Evolutionary conservation across 1,140 invertebrate genomes (phyloP).

Genomic region (Diorhabda sublineata): DNA sequence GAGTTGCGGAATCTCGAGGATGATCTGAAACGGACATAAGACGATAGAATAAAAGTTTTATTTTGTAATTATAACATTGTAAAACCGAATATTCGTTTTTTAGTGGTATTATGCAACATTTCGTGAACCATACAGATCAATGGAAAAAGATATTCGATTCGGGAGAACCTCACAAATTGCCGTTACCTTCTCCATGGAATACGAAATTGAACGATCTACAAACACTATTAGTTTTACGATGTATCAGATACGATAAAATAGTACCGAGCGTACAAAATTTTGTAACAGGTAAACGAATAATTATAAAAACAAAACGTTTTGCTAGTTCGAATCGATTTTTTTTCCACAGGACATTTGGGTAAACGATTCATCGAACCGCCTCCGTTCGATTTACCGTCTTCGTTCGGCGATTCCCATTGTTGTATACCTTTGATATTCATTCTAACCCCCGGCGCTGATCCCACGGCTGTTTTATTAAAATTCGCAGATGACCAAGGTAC

Average conservation of each 20-base stretch:
- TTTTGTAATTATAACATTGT: background rate
- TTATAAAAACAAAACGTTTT: no score
- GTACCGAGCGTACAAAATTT: constrained; percentile 76
- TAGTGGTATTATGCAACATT: constrained; percentile 60
- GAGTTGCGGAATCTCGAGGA: no score
- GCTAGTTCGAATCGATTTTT: constrained; percentile 3
- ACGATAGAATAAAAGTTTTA: background rate
- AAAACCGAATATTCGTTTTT: constrained; percentile 36
- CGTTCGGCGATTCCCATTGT: constrained; percentile 80
- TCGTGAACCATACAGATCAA: constrained; percentile 51
- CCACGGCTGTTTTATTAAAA: constrained; percentile 76
- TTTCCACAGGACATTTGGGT: constrained; percentile 62
- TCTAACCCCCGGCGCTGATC: constrained; percentile 88
- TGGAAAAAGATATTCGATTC: constrained; percentile 79
- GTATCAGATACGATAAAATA: constrained; percentile 84
- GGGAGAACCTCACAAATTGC: constrained; percentile 61
- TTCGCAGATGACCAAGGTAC: constrained; percentile 86
- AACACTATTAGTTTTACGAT: constrained; percentile 73
- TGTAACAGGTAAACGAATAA: constrained; percentile 58
- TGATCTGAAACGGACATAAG: background rate
- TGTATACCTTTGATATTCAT: constrained; percentile 86
- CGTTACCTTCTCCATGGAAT: constrained; percentile 67
- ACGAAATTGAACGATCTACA: constrained; percentile 65
- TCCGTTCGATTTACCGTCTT: constrained; percentile 79
- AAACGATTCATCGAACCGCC: constrained; percentile 80